Conservation (phyloP, 1,140 invertebrate genomes). For the Parasteatoda tepidariorum region DNA sequence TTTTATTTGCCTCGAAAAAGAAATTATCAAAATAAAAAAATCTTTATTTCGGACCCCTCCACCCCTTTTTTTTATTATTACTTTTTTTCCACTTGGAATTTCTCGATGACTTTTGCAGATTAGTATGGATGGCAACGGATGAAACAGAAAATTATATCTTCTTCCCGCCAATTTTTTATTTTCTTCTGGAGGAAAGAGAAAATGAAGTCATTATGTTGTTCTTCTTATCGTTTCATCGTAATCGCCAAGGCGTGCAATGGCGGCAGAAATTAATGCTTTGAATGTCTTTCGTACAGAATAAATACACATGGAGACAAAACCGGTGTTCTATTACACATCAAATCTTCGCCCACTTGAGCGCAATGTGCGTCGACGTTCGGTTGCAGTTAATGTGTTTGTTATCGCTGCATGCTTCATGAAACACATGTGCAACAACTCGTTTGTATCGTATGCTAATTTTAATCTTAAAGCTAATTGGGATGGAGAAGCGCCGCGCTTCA, state of each 20-base stretch:
- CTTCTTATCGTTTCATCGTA: slow-evolving; percentile 53
- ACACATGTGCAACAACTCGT: too few species aligned
- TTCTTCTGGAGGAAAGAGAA: background rate
- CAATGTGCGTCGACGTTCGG: background rate
- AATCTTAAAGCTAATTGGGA: too few species aligned
- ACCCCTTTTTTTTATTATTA: background rate
- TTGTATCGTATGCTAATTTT: too few species aligned
- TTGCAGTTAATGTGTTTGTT: background rate
- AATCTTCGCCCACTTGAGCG: background rate
- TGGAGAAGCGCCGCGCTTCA: too few species aligned
- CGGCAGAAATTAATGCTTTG: slow-evolving; percentile 29
- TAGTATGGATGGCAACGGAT: slow-evolving; percentile 24
- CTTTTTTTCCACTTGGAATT: slow-evolving; percentile 12
- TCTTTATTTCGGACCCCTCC: too few species aligned
- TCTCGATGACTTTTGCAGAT: slow-evolving; percentile 33
- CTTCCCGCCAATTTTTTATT: background rate
- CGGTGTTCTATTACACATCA: background rate
- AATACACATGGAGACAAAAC: background rate
- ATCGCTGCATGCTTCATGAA: background rate
- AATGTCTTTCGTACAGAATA: background rate
- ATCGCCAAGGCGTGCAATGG: slow-evolving; percentile 46
- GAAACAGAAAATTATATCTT: slow-evolving; percentile 39
- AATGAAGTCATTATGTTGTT: slow-evolving; percentile 58
- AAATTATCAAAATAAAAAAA: too few species aligned
- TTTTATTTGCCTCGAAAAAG: background rate